A percentile compares a stretch with the other conserved stretches of the same genome.
Evolutionary conservation across 2,888 invertebrate genomes (phyloP).

Genomic region (Tridacna crocea): DNA sequence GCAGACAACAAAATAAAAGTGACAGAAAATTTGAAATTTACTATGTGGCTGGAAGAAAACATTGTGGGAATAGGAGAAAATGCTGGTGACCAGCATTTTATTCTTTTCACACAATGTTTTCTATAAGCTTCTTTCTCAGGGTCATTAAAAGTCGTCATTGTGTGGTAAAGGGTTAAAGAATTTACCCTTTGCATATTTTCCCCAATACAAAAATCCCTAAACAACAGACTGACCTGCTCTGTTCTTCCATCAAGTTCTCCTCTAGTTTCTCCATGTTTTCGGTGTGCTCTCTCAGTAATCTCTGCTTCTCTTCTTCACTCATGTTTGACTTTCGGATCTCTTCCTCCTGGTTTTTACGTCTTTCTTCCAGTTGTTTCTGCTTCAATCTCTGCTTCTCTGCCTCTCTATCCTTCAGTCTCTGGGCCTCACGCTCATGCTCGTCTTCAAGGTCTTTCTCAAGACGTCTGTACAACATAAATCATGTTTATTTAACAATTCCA

Average conservation of each 20-base stretch:
- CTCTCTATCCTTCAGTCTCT: constrained; percentile 73
- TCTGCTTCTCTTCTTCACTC: constrained; percentile 75
- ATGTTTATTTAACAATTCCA: background rate
- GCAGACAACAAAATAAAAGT: too few species aligned
- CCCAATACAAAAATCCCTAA: background rate
- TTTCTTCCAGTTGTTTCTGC: constrained; percentile 76
- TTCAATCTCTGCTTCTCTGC: constrained; percentile 74
- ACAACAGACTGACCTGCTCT: constrained; percentile 54
- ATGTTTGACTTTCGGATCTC: constrained; percentile 71
- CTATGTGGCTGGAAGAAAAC: too few species aligned
- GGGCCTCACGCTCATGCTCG: constrained; percentile 75
- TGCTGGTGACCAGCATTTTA: too few species aligned
- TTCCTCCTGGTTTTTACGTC: constrained; percentile 70
- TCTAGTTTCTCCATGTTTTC: constrained; percentile 75
- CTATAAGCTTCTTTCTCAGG: too few species aligned
- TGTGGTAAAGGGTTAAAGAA: too few species aligned
- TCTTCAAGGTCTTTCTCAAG: constrained; percentile 76
- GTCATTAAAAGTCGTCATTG: too few species aligned
- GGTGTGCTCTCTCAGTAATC: constrained; percentile 77
- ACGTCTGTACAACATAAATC: constrained; percentile 59
- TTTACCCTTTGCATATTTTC: too few species aligned
- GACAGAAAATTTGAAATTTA: too few species aligned
- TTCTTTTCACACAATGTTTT: too few species aligned
- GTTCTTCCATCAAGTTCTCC: constrained; percentile 71
- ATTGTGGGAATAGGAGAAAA: too few species aligned